Evolutionary conservation across 2,797 vertebrate species (phyloP), one percentile per base, ranked within the genome.

Genomic region (Pantherophis vulpinus): DNA sequence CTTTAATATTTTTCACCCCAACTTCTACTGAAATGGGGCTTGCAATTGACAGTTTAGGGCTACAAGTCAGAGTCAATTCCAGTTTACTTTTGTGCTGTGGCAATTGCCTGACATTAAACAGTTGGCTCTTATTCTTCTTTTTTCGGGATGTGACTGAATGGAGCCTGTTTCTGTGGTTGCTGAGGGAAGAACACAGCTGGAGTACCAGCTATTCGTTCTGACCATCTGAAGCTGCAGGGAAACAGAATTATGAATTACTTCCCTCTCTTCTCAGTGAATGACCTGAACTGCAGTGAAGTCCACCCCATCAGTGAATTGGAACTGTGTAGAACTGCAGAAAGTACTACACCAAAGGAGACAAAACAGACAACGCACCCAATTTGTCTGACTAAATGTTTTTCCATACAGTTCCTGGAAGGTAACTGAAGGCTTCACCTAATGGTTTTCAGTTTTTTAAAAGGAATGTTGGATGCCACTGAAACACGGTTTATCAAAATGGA

Each of bases 161-260:
- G 54, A 88, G 63, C 55, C 37, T 51, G 87, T 88, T 93, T 47
- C 90, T 93, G 87, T 23, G 61, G 87, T 91, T 93, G 56, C 29
- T 23, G 63, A 89, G 87, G 47, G 63, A 86, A 79, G 8, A n/a
- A 51, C 66, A 55, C 66, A 70, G 90, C 89, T 90, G 79, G 87
- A 79, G 47, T 32, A 61, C 56, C 86, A 79, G 90, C 88, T 93
- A 87, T 37, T 93, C 32, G 83, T 91, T 89, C 66, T 63, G 87
- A 63, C 90, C 90, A 91, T 90, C 93, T 93, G 90, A 91, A 79
- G 87, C 7, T 54, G 86, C 42, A 74, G 66, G 47, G 56, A 88
- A 70, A 56, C 14, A 29, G 6, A 37, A 42, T 89, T 9, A 20
- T 42, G 29, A 56, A 90, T 61, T 61, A 56, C 93, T 86, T 93